phyloP scores from a whole-genome alignment of 2,113 vertebrate species.

The Pan troglodytes region NHGRI_mPanTro3-v2.1_pri NC_072420.2:44000001-44000500 shows the following conservation, averaged over 20 bases:
- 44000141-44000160: not conserved
- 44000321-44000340: not conserved
- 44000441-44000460: fast-evolving
- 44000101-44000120: too few species aligned
- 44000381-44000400: not conserved
- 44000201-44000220: fast-evolving
- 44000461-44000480: not conserved
- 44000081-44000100: fast-evolving
- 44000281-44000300: not conserved
- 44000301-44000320: fast-evolving
- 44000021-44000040: too few species aligned
- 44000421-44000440: fast-evolving
- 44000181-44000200: fast-evolving
- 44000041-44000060: not conserved
- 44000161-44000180: not conserved
- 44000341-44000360: fast-evolving
- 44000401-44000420: too few species aligned
- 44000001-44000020: fast-evolving
- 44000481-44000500: not conserved
- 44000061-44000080: too few species aligned
- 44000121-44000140: fast-evolving
- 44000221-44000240: fast-evolving
- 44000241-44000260: not conserved
- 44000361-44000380: not conserved
- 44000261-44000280: not conserved